Evolutionary conservation across 2,113 vertebrate species (phyloP).

Genomic region (Accipiter virgatus): DNA sequence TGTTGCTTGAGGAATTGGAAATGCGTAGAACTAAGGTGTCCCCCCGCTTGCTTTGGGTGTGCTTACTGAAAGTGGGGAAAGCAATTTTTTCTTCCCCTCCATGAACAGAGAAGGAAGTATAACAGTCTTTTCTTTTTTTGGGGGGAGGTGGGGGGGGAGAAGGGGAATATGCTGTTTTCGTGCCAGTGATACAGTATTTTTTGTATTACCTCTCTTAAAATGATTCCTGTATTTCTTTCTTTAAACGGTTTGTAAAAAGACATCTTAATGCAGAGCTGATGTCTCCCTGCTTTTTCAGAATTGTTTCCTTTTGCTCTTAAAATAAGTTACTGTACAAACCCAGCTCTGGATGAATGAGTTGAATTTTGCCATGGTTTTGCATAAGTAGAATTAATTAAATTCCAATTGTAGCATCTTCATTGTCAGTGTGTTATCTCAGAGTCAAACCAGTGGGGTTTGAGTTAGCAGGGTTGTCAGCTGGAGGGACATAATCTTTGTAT

Average conservation of each 20-base stretch:
- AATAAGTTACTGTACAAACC: conserved; percentile 3
- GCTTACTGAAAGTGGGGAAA: background rate
- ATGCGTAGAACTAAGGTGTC: background rate
- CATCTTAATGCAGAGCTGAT: background rate
- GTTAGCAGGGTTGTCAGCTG: conserved; percentile 54
- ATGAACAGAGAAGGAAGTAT: background rate
- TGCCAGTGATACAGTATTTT: background rate
- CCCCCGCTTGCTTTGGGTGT: background rate
- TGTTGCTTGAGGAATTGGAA: background rate
- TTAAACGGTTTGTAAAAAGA: background rate
- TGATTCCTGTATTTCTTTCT: background rate
- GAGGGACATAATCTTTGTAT: conserved; percentile 39
- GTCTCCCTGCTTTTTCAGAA: background rate
- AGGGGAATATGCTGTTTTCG: background rate
- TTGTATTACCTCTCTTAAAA: background rate
- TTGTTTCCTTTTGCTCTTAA: conserved; percentile 7
- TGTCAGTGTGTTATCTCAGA: conserved; percentile 30
- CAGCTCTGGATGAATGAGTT: conserved; percentile 37
- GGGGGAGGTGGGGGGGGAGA: background rate
- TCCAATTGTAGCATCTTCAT: conserved; percentile 42
- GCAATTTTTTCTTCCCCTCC: background rate
- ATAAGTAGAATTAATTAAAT: conserved; percentile 60
- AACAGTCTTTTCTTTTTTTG: no score
- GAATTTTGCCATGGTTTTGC: conserved; percentile 46
- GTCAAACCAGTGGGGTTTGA: conserved; percentile 39